Base-by-base conservation (phyloP, 2,888 invertebrate species). In the Thumatha senex region DNA sequence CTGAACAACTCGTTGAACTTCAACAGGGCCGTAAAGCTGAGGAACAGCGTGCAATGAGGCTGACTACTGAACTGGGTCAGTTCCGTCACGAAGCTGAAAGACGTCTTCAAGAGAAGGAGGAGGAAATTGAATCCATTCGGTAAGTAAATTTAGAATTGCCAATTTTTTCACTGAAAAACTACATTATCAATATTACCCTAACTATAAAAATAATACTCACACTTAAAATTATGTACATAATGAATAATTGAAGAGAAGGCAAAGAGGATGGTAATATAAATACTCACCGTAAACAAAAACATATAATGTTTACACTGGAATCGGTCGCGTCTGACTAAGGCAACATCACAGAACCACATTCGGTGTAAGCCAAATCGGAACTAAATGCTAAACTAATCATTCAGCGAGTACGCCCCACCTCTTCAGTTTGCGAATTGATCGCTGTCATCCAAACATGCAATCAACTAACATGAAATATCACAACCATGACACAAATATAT, bases 111-210 rank as follows among this genome's bases (percentile, higher is more conserved):
- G 98, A 99, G 93, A 99, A 99, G 94, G 99, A 99, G 74, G 99
- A 99, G 85, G 99, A 99, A 93, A 96, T 99, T 82, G 99, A 99
- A 92, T 93, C 95, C 73, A 97, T 99, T 86, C 98, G 98, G 99
- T 99, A 89, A 95, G 96, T 71, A 34, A 11, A 42, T 9, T 10
- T 12, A n/a, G n/a, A 18, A 1, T 14, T 40, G 7, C 30, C 29
- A 7, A 36, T 13, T 3, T 15, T 24, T 24, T 24, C n/a, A n/a
- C n/a, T n/a, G n/a, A n/a, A n/a, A n/a, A n/a, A n/a, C n/a, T n/a
- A n/a, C n/a, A n/a, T n/a, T n/a, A n/a, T n/a, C n/a, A 24, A 24
- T 5, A 24, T 24, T 24, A 24, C 18, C n/a, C n/a, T n/a, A n/a
- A n/a, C n/a, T n/a, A n/a, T n/a, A n/a, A n/a, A n/a, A n/a, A n/a